A percentile compares a stretch with the other conserved stretches of the same genome.
Conservation (phyloP, 2,888 invertebrate genomes). For the Caenorhabditis sp. region DNA sequence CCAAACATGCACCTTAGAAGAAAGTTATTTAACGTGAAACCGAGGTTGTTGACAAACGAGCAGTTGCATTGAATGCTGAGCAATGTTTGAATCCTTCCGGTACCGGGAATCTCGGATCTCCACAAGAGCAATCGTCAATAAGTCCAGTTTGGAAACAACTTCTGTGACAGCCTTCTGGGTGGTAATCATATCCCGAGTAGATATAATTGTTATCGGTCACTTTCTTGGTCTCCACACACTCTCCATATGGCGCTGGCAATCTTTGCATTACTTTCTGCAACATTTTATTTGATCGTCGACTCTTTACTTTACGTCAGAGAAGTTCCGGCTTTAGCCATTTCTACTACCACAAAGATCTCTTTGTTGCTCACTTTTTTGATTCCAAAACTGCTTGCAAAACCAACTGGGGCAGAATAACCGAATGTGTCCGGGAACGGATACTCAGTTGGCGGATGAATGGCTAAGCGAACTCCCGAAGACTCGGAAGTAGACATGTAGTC, state of each 20-base stretch:
- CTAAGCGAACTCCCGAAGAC: slow-evolving; percentile 72
- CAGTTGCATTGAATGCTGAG: slow-evolving; percentile 74
- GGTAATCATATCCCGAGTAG: slow-evolving; percentile 72
- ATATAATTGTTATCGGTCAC: slow-evolving; percentile 64
- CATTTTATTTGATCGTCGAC: background rate
- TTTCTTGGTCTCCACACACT: slow-evolving; percentile 67
- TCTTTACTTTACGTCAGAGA: slow-evolving; percentile 29
- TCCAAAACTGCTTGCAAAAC: slow-evolving; percentile 74
- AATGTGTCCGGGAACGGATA: slow-evolving; percentile 77
- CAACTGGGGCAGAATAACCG: slow-evolving; percentile 76
- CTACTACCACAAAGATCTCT: too few species aligned
- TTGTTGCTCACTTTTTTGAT: slow-evolving; percentile 73
- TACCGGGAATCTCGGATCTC: slow-evolving; percentile 75
- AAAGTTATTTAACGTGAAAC: too few species aligned
- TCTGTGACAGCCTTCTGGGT: slow-evolving; percentile 76
- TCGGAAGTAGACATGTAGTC: slow-evolving; percentile 78
- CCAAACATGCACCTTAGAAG: slow-evolving; percentile 69
- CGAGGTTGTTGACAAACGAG: slow-evolving; percentile 64
- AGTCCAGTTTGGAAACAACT: slow-evolving; percentile 75
- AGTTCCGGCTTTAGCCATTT: background rate
- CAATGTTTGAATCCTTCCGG: slow-evolving; percentile 68
- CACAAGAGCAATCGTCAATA: slow-evolving; percentile 72
- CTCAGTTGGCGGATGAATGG: slow-evolving; percentile 74
- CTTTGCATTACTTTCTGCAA: slow-evolving; percentile 73
- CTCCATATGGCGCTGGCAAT: slow-evolving; percentile 70